Evolutionary conservation across 2,113 vertebrate species (phyloP).

Genomic region (Myotis davidii): DNA sequence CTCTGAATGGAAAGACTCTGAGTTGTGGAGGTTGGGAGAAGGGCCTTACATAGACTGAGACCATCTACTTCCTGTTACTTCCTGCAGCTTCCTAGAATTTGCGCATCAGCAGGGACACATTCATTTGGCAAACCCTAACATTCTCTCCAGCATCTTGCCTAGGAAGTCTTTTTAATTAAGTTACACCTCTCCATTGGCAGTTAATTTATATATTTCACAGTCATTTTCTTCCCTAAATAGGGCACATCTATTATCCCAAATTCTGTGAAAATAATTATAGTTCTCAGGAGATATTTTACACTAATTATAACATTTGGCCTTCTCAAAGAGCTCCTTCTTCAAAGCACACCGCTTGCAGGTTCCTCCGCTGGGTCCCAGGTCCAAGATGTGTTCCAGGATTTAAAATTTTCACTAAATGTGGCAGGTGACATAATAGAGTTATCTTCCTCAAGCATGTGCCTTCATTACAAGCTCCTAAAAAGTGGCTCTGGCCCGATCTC

Average conservation of each 20-base stretch:
- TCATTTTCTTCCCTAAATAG: constrained; percentile 43
- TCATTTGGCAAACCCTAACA: not conserved
- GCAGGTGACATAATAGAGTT: not conserved
- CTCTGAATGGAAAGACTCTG: not conserved
- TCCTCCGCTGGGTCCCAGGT: not conserved
- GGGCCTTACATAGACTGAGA: not conserved
- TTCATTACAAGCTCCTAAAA: not conserved
- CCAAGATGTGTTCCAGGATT: not conserved
- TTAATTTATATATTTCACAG: not conserved
- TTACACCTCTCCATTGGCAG: not conserved
- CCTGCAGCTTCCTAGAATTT: not conserved
- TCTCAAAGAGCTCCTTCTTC: not conserved
- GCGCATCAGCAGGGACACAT: not conserved
- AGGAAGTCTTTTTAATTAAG: not conserved
- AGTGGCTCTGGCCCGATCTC: not conserved
- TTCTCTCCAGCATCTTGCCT: not conserved
- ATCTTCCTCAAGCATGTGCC: not conserved
- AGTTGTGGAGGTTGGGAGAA: not conserved
- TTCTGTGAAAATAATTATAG: constrained; percentile 3
- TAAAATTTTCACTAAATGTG: not conserved
- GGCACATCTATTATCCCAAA: not conserved
- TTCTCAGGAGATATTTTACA: constrained; percentile 7
- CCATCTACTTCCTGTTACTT: not conserved
- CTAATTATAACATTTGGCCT: not conserved
- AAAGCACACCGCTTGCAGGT: not conserved